Evolutionary conservation across 1,140 invertebrate species (phyloP), one percentile per base, ranked within the genome.

Genomic region (Subanguina moxae): DNA sequence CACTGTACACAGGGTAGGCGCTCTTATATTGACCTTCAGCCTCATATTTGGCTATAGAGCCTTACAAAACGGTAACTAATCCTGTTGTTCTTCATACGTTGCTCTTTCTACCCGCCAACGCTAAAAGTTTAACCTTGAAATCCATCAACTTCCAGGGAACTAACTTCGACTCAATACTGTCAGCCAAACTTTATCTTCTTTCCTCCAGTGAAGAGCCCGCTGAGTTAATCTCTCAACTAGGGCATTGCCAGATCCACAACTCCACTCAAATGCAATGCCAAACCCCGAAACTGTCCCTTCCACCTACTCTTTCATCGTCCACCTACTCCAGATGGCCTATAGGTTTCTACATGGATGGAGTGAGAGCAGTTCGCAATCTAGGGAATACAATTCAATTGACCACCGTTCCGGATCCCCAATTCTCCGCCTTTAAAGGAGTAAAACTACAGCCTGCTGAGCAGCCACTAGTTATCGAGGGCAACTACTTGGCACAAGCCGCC

Each of bases 311-410:
- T 32, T 57, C 57, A 8, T 32, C 56, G 38, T 70, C 75, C 15
- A 45, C 69, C 8, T 74, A 75, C 25, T 64, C 58, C n/a, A 45
- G 68, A 27, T 79, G 63, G 65, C 66, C 70, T 19, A 63, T 83
- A 27, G 92, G 90, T 17, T 96, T 97, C 83, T 86, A 91, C 5
- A 97, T 97, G 94, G 94, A 97, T 78, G 90, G 91, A 83, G 94
- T 97, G 0, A 87, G 90, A 76, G 87, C 88, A 1, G 91, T 96
- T 42, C 86, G 88, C 66, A 90, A 96, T 83, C 85, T 96, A 57
- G 89, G 91, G 68, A 89, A 91, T 68, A 85, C 89, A 25, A 89
- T 89, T 61, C 89, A 89, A 42, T 86, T 97, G 77, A 84, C 90
- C 0, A 96, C 95, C 84, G 90, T 92, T 17, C 89, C 91, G 63